Evolutionary conservation across 1,140 invertebrate species (phyloP), one percentile per base, ranked within the genome.

Genomic region (Trichonephila clavata): DNA sequence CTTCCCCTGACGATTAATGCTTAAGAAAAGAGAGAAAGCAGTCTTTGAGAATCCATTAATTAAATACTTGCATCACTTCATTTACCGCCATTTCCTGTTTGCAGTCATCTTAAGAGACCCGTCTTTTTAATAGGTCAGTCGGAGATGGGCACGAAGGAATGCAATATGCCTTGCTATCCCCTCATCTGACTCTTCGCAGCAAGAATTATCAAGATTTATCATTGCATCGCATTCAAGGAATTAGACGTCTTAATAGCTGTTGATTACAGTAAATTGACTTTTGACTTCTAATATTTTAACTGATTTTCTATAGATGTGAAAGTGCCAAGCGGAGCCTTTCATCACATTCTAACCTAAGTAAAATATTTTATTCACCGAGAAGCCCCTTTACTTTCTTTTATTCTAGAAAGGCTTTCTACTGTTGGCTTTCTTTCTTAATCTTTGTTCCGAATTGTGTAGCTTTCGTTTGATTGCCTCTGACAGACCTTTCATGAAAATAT

Each of bases 61-160:
- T 50, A 83, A 83, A 83, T 83, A 83, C 81, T 83, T 83, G 81
- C 81, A 83, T 83, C 81, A 83, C 81, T 83, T 59, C 81, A 83
- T 83, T 83, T 83, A 83, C 8, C 8, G n/a, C 50, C 81, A 83
- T 83, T 83, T 57, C 81, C 81, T 83, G 10, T 63, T 63, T 20
- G 18, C 61, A 63, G 18, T 63, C 61, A 24, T 59, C 50, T 59
- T 21, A 83, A 83, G 57, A 13, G 20, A 14, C 81, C 43, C 14
- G 43, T n/a, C 81, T 83, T 83, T 59, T 39, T 59, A 83, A 83
- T 57, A 24, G 39, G 50, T 50, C 50, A n/a, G 18, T 18, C 14
- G 27, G 32, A 77, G 50, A 83, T 20, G 18, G 43, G 50, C n/a
- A 43, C 21, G 50, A 59, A 83, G 21, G 81, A 83, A 83, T 83